Conservation (phyloP, 2,797 vertebrate species). For the Macropus fuliginosus region DNA sequence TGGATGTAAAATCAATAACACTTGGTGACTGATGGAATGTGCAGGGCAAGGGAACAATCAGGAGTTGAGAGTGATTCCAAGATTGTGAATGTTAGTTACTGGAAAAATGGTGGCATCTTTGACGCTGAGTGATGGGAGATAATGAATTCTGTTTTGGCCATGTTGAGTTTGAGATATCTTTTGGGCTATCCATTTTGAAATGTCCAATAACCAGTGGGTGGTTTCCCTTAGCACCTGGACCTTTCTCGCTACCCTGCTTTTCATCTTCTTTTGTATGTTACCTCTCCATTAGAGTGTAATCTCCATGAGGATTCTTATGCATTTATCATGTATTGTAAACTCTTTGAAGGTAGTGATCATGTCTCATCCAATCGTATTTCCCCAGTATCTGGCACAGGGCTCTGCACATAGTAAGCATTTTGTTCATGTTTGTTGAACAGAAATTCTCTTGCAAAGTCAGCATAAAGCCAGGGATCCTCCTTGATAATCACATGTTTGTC, state of each 20-base stretch:
- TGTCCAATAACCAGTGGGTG: background rate
- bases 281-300: background rate
- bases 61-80: background rate
- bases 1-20: background rate
- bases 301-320: rapidly evolving
- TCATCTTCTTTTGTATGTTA: background rate
- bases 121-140: background rate
- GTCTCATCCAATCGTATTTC: background rate
- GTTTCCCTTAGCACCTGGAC: background rate
- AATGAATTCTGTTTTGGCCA: background rate
- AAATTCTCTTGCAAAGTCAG: background rate
- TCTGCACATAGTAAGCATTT: background rate
- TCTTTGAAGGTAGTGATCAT: background rate
- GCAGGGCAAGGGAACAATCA: background rate
- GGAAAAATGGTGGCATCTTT: background rate
- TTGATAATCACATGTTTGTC: background rate
- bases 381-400: background rate
- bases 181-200: background rate
- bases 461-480: background rate
- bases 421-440: background rate
- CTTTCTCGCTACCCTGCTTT: background rate
- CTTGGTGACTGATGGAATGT: background rate
- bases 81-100: background rate
- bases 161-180: background rate
- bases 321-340: background rate